These are phyloP conservation scores for Athene noctua DNA, from an alignment of 2,113 vertebrate species.

Conservation along the genomic window DNA sequence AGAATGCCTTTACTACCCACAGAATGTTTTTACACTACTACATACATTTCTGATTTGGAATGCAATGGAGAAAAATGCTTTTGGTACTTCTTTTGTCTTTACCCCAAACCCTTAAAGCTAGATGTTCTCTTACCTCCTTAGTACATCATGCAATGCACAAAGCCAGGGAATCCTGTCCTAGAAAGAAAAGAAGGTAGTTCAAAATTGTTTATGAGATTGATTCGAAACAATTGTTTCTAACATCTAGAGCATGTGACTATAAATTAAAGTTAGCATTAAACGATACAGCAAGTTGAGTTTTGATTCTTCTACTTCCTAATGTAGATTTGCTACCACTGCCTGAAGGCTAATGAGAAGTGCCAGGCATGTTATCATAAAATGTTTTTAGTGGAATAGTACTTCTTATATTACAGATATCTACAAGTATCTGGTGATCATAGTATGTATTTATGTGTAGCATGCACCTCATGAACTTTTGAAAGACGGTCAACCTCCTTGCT, in stretches of 20 bases:
- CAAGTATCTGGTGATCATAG: neutral
- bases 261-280: neutral
- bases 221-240: neutral
- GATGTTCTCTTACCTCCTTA: slow-evolving; percentile 77
- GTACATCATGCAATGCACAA: slow-evolving; percentile 79
- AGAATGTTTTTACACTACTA: neutral
- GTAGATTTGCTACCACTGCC: neutral
- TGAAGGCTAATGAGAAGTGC: neutral
- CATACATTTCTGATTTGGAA: neutral
- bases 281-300: neutral
- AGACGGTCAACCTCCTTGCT: neutral
- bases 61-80: neutral
- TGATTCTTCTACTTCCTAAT: neutral
- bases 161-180: slow-evolving; percentile 93
- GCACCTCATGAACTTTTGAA: neutral
- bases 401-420: neutral
- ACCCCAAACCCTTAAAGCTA: neutral
- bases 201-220: neutral
- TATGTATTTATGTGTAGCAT: neutral
- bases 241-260: neutral
- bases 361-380: neutral
- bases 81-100: neutral
- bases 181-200: slow-evolving; percentile 42
- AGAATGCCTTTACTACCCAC: neutral
- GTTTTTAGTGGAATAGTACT: neutral